Conservation (phyloP, 2,888 invertebrate genomes). For the Halictus quadricinctus region DNA sequence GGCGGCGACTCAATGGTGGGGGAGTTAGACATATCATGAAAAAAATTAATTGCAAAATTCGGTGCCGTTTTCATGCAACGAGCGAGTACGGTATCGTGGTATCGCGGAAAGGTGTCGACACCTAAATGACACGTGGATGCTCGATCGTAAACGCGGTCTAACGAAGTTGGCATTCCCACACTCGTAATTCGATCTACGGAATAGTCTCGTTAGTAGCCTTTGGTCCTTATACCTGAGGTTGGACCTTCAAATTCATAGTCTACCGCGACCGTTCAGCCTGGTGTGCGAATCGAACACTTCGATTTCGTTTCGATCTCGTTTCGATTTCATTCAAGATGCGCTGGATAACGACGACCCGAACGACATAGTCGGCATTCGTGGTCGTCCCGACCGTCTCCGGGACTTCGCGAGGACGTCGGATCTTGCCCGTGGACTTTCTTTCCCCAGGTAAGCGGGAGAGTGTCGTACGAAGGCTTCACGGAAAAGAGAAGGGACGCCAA, state of each 20-base stretch:
- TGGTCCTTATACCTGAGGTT: no score
- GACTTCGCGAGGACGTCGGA: not conserved
- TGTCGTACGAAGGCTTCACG: not conserved
- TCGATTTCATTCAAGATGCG: slow-evolving; percentile 47
- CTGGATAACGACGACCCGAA: slow-evolving; percentile 39
- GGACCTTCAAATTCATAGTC: not conserved
- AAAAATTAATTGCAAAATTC: no score
- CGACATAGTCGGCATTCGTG: not conserved
- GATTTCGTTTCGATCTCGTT: not conserved
- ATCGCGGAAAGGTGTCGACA: no score
- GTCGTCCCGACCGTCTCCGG: not conserved
- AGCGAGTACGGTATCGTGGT: no score
- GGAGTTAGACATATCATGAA: no score
- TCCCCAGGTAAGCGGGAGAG: slow-evolving; percentile 23
- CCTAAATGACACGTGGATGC: not conserved
- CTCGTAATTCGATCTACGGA: no score
- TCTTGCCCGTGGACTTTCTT: not conserved
- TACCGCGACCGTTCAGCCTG: not conserved
- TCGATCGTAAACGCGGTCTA: no score
- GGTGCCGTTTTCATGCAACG: no score
- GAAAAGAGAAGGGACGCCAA: not conserved
- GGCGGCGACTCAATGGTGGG: no score
- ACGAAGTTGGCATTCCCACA: no score
- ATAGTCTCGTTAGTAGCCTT: no score
- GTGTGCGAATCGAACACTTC: not conserved